These are phyloP conservation scores for Andrena marginata DNA, from an alignment of 2,888 invertebrate species.

Conservation along the genomic window DNA sequence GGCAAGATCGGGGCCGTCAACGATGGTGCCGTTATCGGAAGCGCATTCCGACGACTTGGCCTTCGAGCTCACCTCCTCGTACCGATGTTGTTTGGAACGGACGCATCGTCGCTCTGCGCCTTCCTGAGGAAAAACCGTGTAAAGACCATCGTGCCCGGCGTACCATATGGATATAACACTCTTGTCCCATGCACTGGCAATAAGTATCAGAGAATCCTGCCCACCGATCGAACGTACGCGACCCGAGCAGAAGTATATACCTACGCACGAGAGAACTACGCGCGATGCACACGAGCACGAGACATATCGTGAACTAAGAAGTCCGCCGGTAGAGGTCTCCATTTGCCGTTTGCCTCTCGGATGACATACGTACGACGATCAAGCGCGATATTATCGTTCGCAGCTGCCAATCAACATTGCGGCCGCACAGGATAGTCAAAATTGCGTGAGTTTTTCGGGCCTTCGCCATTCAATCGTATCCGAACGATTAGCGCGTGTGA, in stretches of 20 bases:
- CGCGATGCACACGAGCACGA: constrained; percentile 46
- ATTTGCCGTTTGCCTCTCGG: constrained; percentile 44
- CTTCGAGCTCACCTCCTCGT: constrained; percentile 78
- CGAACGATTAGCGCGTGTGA: not conserved
- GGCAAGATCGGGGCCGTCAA: constrained; percentile 52
- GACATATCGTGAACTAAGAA: constrained; percentile 48
- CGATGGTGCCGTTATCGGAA: constrained; percentile 62
- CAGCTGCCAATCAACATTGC: not conserved
- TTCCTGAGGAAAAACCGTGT: constrained; percentile 81
- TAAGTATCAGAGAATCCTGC: constrained; percentile 49
- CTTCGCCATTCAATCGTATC: not conserved
- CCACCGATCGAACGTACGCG: constrained; percentile 38
- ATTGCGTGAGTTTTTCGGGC: not conserved
- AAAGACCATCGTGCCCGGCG: constrained; percentile 77
- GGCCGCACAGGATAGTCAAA: not conserved
- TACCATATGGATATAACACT: constrained; percentile 70
- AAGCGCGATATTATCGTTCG: constrained; percentile 16
- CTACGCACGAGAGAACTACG: constrained; percentile 30
- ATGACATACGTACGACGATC: constrained; percentile 26
- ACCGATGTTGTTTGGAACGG: constrained; percentile 72
- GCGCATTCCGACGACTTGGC: constrained; percentile 60
- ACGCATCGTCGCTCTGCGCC: constrained; percentile 66
- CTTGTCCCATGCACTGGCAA: constrained; percentile 26
- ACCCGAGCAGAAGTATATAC: constrained; percentile 27
- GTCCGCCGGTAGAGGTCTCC: constrained; percentile 53